Evolutionary conservation across 2,797 vertebrate species (phyloP).

Genomic region (Aeoliscus strigatus): DNA sequence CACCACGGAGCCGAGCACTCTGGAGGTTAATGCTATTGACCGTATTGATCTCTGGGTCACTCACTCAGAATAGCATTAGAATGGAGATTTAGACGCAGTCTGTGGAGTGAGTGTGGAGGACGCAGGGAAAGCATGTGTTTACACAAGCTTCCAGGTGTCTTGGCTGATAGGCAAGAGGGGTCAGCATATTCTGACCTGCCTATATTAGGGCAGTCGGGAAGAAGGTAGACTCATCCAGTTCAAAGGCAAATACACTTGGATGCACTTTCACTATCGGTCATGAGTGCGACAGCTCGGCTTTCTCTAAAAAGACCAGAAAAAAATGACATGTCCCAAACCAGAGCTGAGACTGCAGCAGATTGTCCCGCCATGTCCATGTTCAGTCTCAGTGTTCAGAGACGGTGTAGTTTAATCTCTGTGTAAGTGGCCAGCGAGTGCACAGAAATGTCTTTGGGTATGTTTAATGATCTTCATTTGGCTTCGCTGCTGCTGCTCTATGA

Average conservation of each 20-base stretch:
- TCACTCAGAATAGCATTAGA: slow-evolving; percentile 41
- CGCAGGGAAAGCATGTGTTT: slow-evolving; percentile 3
- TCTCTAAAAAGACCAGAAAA: too few relatives aligned
- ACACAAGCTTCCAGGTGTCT: slow-evolving; percentile 4
- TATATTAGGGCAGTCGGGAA: slow-evolving; percentile 3
- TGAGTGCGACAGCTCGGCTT: too few relatives aligned
- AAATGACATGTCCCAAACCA: too few relatives aligned
- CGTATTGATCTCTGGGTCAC: slow-evolving; percentile 50
- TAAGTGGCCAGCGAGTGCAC: background rate
- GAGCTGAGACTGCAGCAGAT: too few relatives aligned
- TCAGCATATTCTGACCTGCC: slow-evolving; percentile 1
- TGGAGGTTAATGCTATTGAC: slow-evolving; percentile 50
- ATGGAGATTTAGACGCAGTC: slow-evolving; percentile 19
- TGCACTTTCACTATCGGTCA: too few relatives aligned
- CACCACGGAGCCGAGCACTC: slow-evolving; percentile 5
- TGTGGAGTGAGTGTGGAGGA: slow-evolving; percentile 4
- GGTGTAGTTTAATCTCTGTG: too few relatives aligned
- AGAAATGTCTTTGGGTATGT: slow-evolving; percentile 9
- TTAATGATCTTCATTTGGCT: slow-evolving; percentile 28
- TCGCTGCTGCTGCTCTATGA: slow-evolving; percentile 20
- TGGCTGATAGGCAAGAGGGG: slow-evolving; percentile 1
- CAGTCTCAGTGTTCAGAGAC: too few relatives aligned
- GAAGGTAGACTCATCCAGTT: background rate
- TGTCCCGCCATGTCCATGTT: too few relatives aligned
- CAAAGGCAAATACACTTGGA: too few relatives aligned